Base-by-base conservation (phyloP, 1,140 invertebrate genomes). In the Brachystomella parvula region DNA sequence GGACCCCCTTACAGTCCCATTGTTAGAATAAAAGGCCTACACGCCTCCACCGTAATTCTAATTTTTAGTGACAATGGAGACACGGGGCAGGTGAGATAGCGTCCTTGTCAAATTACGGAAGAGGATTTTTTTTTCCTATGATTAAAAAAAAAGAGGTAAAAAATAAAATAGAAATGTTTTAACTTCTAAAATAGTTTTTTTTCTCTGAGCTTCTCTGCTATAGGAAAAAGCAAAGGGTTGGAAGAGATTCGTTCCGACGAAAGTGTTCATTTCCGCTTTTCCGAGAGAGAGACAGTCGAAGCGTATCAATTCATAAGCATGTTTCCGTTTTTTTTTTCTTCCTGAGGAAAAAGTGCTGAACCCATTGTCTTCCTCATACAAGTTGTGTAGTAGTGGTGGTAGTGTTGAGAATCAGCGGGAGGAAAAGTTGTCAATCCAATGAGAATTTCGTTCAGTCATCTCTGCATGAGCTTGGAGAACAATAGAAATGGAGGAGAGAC, bases 241-340 rank as follows among this genome's bases (percentile, higher is more conserved):
- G 19, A 3, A 63, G 44, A 58, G 57, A 57, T 65, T 59, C 58
- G 58, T 61, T 64, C 65, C 33, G 63, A 69, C 49, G 56, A 72
- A 72, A 72, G 68, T 72, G 65, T 70, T 69, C 71, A 72, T 72
- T 72, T 72, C 71, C 71, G 68, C 65, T 65, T 72, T 72, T 72
- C 71, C 71, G 68, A 63, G 62, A 67, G 63, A 59, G 65, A 62
- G 63, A 53, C 57, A 68, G 67, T 31, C 66, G 59, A 73, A 66
- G 71, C 71, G 65, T 70, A 65, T 70, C 68, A 70, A 72, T 68
- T 73, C 68, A 73, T 70, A 73, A 70, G 63, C 71, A 73, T 73
- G 71, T 66, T 73, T 73, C 71, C 71, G 71, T 73, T 70, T 68
- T 67, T 26, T 21, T 17, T 32, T 6, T 6, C 53, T 57, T 57